phyloP scores from a whole-genome alignment of 2,113 vertebrate genomes.

The Xenotilapia caudafasciata region DNA sequence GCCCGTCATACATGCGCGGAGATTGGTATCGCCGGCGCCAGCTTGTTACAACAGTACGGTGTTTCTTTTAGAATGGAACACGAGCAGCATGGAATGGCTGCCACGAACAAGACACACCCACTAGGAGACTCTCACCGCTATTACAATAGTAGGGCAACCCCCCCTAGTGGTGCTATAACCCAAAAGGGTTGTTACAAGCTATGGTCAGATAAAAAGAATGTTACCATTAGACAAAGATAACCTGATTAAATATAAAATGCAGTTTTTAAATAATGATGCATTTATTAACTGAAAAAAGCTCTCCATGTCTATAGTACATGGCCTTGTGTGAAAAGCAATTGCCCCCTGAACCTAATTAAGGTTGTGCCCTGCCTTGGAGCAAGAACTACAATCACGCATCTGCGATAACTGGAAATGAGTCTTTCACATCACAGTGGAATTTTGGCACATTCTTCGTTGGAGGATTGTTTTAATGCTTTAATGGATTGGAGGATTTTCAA shows the following conservation, averaged over 20 bases:
- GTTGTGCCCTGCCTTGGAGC: neutral
- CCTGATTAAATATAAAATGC: neutral
- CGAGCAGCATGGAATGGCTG: neutral
- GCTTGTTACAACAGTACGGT: neutral
- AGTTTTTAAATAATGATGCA: neutral
- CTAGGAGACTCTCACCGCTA: neutral
- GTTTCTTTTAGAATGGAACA: neutral
- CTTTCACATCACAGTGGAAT: neutral
- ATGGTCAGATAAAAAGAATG: neutral
- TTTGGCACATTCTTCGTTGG: neutral
- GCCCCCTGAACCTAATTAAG: neutral
- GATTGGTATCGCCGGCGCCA: neutral
- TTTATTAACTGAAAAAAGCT: neutral
- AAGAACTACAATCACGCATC: neutral
- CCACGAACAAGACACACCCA: neutral
- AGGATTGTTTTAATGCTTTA: neutral
- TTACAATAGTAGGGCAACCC: neutral
- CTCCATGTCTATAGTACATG: neutral
- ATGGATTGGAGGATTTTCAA: neutral
- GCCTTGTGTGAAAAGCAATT: neutral
- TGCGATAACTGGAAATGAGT: neutral
- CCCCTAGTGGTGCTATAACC: neutral
- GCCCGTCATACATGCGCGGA: fast-evolving
- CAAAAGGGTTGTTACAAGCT: neutral
- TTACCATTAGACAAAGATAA: neutral